phyloP scores from a whole-genome alignment of 2,797 vertebrate genomes.

The Graptemys geographica region DNA sequence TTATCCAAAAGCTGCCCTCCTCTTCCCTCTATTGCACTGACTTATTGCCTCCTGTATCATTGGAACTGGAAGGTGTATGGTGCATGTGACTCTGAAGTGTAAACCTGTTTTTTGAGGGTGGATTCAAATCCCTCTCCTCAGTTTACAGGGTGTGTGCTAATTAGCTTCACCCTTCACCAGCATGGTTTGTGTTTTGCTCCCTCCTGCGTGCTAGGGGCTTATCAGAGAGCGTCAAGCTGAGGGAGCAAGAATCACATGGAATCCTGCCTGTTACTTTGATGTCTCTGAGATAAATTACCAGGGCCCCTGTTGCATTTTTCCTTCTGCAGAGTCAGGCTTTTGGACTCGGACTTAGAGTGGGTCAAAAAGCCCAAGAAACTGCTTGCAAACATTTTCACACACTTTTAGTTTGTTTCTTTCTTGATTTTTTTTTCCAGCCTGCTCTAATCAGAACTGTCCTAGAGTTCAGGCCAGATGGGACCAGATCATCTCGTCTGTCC shows the following conservation, averaged over 20 bases:
- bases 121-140: neutral
- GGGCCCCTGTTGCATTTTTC: neutral
- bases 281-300: neutral
- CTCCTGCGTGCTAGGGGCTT: neutral
- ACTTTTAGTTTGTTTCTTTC: neutral
- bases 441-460: neutral
- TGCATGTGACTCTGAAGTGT: neutral
- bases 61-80: neutral
- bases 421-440: neutral
- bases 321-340: neutral
- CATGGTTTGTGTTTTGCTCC: neutral
- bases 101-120: neutral
- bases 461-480: no score
- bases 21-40: rapidly evolving
- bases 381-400: neutral
- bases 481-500: no score
- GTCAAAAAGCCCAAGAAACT: neutral
- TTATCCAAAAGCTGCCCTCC: neutral
- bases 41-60: neutral
- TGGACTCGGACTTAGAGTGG: neutral
- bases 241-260: neutral
- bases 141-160: neutral
- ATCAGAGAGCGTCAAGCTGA: neutral
- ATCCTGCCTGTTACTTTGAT: neutral
- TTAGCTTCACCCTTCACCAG: neutral